Base-by-base conservation (phyloP, 2,113 vertebrate genomes). In the Cephalopterus ornatus region DNA sequence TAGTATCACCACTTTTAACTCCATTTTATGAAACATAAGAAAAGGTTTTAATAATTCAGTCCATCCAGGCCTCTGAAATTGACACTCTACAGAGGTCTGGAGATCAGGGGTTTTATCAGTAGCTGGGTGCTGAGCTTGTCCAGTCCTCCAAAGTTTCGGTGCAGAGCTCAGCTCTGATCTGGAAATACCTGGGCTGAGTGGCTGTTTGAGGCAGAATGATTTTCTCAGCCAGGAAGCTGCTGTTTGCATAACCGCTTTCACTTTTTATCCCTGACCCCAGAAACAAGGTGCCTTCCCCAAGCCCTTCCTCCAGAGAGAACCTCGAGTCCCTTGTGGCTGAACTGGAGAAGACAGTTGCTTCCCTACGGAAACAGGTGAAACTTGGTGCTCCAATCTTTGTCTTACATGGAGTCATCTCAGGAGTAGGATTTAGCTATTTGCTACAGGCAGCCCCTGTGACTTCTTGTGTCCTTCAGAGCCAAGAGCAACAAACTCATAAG, bases 291-390 rank as follows among this genome's bases (percentile, higher is more conserved):
- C n/a, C 74, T 47, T 58, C 94, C 74, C 76, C 83, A 42, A 85
- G 70, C 41, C 42, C 47, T 71, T 74, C 92, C 44, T 75, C 89
- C 81, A 85, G 93, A 91, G 89, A 83, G 62, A 80, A 92, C n/a
- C 94, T 97, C 0, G 88, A 94, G 90, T 91, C 93, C 41, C 88
- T 97, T 9, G 97, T 97, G 81, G 85, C 85, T 44, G 87, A 93
- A 28, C 94, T 98, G 88, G 94, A 97, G 93, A 96, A 91, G 79
- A 95, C 78, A 15, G 93, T 98, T 39, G 50, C 79, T 59, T 92
- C 94, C 58, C 91, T 98, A 72, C 66, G 4, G 88, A 97, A 96
- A 86, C 94, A 98, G 97, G 97, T 98, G 94, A 72, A 63, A 37
- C 52, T 66, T 55, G 27, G 46, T 39, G 32, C 11, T 13, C 37